Evolutionary conservation across 2,888 invertebrate genomes (phyloP).

Genomic region (Deilephila porcellus): DNA sequence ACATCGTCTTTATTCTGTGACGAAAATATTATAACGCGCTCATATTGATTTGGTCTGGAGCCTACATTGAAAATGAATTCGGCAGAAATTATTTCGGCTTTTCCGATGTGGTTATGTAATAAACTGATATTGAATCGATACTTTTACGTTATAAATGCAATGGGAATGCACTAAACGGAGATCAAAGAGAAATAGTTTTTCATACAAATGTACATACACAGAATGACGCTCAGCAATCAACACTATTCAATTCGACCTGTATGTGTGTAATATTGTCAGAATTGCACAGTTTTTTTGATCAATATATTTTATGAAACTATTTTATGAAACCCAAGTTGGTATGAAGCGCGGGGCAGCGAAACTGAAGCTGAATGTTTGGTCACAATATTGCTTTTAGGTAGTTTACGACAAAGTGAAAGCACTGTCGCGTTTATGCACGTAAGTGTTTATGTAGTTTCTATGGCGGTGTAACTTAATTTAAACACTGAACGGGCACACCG

Average conservation of each 20-base stretch:
- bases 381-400: conserved; percentile 2
- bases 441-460: not conserved
- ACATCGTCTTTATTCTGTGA: conserved; percentile 3
- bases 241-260: not conserved
- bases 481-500: not conserved
- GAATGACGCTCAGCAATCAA: not conserved
- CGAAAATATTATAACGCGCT: not conserved
- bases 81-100: not conserved
- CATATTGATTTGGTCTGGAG: not conserved
- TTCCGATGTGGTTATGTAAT: not conserved
- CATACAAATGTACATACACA: not conserved
- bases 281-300: no score
- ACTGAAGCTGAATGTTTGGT: conserved; percentile 6
- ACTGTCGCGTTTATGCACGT: not conserved
- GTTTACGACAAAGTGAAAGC: conserved; percentile 16
- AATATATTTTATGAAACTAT: not conserved
- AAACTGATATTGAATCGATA: not conserved
- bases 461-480: not conserved
- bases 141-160: not conserved
- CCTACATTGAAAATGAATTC: not conserved
- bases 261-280: no score
- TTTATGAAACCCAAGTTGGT: not conserved
- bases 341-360: not conserved
- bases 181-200: conserved; percentile 10
- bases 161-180: not conserved